Conservation (phyloP, 2,888 invertebrate genomes). For the Ditula angustiorana region DNA sequence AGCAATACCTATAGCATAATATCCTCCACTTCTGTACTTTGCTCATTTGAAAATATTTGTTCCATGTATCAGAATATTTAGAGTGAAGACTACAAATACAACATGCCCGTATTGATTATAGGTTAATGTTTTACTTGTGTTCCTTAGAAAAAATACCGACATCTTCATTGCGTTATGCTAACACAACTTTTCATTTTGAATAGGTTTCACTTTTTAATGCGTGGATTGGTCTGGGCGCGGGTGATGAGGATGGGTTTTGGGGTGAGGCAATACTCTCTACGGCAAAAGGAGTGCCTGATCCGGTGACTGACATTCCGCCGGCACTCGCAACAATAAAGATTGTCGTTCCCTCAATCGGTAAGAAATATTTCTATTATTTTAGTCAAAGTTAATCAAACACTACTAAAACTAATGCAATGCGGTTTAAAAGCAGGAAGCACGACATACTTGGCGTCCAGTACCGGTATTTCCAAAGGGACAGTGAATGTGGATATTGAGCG, state of each 20-base stretch:
- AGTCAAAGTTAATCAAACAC: too few relatives aligned
- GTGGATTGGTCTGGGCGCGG: conserved; percentile 58
- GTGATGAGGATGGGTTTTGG: conserved; percentile 47
- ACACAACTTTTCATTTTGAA: neutral
- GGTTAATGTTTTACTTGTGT: too few relatives aligned
- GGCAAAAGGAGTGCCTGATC: conserved; percentile 63
- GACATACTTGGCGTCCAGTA: conserved; percentile 2
- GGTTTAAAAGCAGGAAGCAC: neutral
- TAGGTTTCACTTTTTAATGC: conserved; percentile 71
- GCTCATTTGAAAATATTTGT: too few relatives aligned
- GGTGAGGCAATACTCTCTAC: conserved; percentile 57
- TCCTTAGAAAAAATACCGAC: too few relatives aligned
- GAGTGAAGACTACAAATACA: too few relatives aligned
- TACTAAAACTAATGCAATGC: neutral
- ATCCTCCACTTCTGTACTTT: too few relatives aligned
- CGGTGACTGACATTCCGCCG: conserved; percentile 71
- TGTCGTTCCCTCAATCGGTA: conserved; percentile 49
- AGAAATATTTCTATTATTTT: conserved; percentile 36
- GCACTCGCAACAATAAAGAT: conserved; percentile 65
- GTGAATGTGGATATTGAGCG: conserved; percentile 65
- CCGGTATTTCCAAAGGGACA: conserved; percentile 45
- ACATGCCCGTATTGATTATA: too few relatives aligned
- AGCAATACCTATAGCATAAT: too few relatives aligned
- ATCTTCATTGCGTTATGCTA: neutral
- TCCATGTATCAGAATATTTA: too few relatives aligned